Conservation (phyloP, 2,888 invertebrate species). For the Odontocerum albicorne region DNA sequence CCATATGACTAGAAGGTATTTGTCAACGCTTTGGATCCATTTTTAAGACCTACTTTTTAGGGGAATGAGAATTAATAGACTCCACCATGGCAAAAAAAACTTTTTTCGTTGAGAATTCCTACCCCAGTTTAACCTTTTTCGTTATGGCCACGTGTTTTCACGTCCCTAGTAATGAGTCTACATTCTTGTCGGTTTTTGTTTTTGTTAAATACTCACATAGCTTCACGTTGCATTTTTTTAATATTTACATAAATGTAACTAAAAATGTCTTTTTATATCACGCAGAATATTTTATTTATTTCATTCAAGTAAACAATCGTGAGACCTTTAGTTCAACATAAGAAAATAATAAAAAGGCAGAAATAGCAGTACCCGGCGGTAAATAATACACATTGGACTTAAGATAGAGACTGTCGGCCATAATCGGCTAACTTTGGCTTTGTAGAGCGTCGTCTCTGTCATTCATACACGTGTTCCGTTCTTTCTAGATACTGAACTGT, state of each 20-base stretch:
- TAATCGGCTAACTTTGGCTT: too few species aligned
- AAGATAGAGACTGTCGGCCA: too few species aligned
- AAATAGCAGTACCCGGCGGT: too few species aligned
- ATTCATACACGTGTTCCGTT: too few species aligned
- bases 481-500: too few species aligned
- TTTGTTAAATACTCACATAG: neutral
- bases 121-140: slow-evolving; percentile 15
- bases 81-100: slow-evolving; percentile 5
- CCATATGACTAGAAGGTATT: slow-evolving; percentile 15
- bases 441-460: too few species aligned
- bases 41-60: neutral
- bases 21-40: slow-evolving; percentile 14
- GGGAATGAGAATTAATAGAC: slow-evolving; percentile 15
- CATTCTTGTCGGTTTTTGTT: neutral
- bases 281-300: too few species aligned
- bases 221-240: slow-evolving; percentile 8
- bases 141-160: slow-evolving; percentile 14
- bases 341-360: too few species aligned
- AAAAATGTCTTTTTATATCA: too few species aligned
- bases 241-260: neutral
- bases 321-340: too few species aligned
- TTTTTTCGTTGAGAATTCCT: slow-evolving; percentile 9
- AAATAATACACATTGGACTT: too few species aligned
- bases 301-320: too few species aligned
- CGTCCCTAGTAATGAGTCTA: neutral